Base-by-base conservation (phyloP, 2,797 vertebrate genomes). In the Enteromius thamalakanensis region DNA sequence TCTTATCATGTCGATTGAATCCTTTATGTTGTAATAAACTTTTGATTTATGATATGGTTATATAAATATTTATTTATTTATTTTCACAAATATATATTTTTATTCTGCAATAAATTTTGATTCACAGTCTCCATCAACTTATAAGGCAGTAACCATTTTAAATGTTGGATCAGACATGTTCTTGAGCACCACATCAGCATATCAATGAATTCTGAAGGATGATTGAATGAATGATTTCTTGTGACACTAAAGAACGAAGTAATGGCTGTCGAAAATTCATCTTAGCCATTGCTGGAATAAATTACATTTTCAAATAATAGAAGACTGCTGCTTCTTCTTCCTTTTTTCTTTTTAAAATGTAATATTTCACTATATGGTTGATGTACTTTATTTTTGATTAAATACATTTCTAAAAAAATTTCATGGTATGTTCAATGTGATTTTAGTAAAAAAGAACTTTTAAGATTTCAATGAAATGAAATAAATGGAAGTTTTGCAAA, bases 21-120 rank as follows among this genome's bases (percentile, higher is more conserved):
- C 26, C 37, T 45, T 71, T 55, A 21, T 68, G 58, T 60, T 70
- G 49, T 55, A 34, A 21, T 23, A 58, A 37, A 58, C 49, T 55
- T 69, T 12, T 32, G 79, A 80, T 32, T 55, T 60, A 60, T 80
- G 37, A 32, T 9, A 69, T 80, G 21, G 51, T 45, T 26, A 26
- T 21, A 11, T 9, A 11, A 42, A 69, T 60, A 32, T 29, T 32
- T 45, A 10, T 26, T n/a, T 40, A 32, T 42, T 60, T 58, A 6
- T 29, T 19, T 1, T 49, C 34, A 21, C 12, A 11, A 34, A 23
- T 14, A 0, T 51, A 42, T 55, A 21, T 9, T n/a, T 74, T 55
- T 55, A 75, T 72, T 32, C 45, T 32, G 7, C 42, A 23, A 49
- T 29, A 0, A 9, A 17, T 49, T 10, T 71, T 15, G 45, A 45